phyloP scores from a whole-genome alignment of 2,888 invertebrate genomes.

The Sepioteuthis lessoniana region DNA sequence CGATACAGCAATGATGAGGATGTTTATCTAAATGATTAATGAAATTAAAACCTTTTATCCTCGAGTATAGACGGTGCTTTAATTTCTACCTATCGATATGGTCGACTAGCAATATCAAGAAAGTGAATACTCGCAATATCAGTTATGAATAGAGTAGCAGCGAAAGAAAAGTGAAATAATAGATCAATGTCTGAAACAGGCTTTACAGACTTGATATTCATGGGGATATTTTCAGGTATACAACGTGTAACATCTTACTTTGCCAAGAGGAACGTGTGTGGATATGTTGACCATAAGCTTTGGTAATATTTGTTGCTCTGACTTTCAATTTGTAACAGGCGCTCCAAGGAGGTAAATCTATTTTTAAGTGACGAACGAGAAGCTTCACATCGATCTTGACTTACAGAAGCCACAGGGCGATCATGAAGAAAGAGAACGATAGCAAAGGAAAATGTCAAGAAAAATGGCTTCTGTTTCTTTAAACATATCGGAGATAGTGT shows the following conservation, averaged over 20 bases:
- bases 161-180: not conserved
- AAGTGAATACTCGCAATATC: not conserved
- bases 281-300: too few species aligned
- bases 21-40: not conserved
- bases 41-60: not conserved
- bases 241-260: not conserved
- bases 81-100: not conserved
- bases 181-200: too few species aligned
- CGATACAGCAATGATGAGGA: too few species aligned
- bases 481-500: not conserved
- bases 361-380: not conserved
- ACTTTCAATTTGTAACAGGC: not conserved
- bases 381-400: not conserved
- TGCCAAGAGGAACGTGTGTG: not conserved
- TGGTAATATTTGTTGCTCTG: not conserved
- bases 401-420: not conserved
- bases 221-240: not conserved
- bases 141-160: not conserved
- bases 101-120: not conserved
- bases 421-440: not conserved
- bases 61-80: not conserved
- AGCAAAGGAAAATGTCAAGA: not conserved
- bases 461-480: not conserved
- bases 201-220: too few species aligned
- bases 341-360: not conserved